phyloP scores from a whole-genome alignment of 2,888 invertebrate genomes.

The Polyploca ridens region DNA sequence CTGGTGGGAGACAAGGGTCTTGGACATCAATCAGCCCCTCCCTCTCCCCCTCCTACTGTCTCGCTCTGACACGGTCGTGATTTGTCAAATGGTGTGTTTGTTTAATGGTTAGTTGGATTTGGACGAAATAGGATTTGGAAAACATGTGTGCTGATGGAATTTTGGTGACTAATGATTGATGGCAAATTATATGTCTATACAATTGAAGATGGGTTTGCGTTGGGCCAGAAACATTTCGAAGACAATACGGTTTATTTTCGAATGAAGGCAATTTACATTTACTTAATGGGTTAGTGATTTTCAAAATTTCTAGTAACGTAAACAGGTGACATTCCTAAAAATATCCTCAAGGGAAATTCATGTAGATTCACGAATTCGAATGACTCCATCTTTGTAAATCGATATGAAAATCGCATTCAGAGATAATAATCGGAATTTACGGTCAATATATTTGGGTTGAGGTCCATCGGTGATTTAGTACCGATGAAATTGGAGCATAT shows the following conservation, averaged over 20 bases:
- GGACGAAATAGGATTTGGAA: conserved; percentile 12
- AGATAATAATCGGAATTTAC: conserved; percentile 36
- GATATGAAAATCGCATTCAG: conserved; percentile 16
- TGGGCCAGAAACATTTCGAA: no score
- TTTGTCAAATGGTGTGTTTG: conserved; percentile 53
- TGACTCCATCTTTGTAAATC: conserved; percentile 1
- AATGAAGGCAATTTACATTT: no score
- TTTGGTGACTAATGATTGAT: not conserved
- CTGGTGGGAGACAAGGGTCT: conserved; percentile 48
- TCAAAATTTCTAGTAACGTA: no score
- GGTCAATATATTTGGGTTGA: conserved; percentile 46
- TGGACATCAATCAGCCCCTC: conserved; percentile 54
- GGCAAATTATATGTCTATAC: no score
- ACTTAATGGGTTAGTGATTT: no score
- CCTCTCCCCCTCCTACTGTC: conserved; percentile 23
- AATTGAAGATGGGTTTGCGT: no score
- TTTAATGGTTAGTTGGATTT: conserved; percentile 33
- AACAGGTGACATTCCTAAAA: no score
- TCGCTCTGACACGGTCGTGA: conserved; percentile 49
- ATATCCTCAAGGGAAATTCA: no score
- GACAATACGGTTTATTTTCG: no score
- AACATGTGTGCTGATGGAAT: conserved; percentile 30
- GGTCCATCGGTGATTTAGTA: conserved; percentile 66
- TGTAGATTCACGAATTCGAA: not conserved
- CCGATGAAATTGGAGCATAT: conserved; percentile 63